phyloP scores from a whole-genome alignment of 1,140 invertebrate species.

The Polypedilum vanderplanki region DNA sequence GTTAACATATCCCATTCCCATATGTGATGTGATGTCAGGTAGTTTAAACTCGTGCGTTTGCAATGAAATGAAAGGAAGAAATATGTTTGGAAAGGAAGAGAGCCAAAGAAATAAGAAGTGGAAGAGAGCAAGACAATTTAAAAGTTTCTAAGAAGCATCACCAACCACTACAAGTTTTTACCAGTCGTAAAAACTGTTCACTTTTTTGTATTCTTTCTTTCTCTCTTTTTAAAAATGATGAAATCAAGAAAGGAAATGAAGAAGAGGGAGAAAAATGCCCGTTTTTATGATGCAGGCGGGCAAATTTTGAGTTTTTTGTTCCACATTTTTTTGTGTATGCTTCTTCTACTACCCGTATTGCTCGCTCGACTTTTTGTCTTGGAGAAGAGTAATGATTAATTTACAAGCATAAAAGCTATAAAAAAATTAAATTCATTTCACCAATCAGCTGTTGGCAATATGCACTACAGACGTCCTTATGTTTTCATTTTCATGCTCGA shows the following conservation, averaged over 20 bases:
- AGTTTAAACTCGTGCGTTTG: conserved; percentile 4
- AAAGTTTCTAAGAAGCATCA: conserved; percentile 12
- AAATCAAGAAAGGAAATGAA: neutral
- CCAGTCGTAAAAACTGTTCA: conserved; percentile 18
- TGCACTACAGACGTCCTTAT: neutral
- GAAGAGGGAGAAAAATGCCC: neutral
- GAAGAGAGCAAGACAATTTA: neutral
- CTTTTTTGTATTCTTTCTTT: neutral
- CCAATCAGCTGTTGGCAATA: neutral
- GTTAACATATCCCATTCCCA: neutral
- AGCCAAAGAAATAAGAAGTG: neutral
- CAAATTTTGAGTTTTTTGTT: neutral
- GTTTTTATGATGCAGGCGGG: neutral
- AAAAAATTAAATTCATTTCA: neutral
- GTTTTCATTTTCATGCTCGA: neutral
- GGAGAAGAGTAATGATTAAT: neutral
- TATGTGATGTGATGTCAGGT: neutral
- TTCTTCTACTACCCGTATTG: neutral
- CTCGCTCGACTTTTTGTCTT: neutral
- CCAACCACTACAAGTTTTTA: neutral
- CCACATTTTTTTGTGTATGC: neutral
- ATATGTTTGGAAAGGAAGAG: neutral
- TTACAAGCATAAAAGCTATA: conserved; percentile 13
- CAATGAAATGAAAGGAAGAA: neutral
- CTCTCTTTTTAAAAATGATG: neutral